Evolutionary conservation across 1,140 invertebrate genomes (phyloP).

Genomic region (Aphelenchoides avenae): DNA sequence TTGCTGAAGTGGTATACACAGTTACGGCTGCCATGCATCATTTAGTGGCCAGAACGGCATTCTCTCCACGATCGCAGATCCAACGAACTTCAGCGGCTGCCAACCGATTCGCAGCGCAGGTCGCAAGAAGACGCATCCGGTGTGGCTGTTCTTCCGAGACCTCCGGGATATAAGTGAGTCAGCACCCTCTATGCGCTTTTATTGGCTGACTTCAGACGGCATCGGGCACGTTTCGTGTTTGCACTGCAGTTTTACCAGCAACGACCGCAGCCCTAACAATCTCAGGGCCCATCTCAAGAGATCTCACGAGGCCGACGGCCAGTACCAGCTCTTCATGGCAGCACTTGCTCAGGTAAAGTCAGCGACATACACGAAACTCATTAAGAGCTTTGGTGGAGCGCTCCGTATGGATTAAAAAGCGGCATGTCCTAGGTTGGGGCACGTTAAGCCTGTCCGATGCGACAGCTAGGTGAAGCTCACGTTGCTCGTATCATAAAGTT

Average conservation of each 20-base stretch:
- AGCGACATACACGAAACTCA: too few relatives aligned
- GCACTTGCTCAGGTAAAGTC: slow-evolving; percentile 44
- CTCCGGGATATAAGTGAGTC: slow-evolving; percentile 45
- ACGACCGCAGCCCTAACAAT: slow-evolving; percentile 49
- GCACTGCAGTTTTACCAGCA: slow-evolving; percentile 42
- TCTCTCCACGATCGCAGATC: too few relatives aligned
- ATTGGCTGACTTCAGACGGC: slow-evolving; percentile 31
- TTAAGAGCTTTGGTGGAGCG: too few relatives aligned
- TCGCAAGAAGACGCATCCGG: slow-evolving; percentile 48
- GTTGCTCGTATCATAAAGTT: too few relatives aligned
- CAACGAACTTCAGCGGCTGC: too few relatives aligned
- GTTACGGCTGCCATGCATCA: too few relatives aligned
- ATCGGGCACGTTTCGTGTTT: slow-evolving; percentile 38
- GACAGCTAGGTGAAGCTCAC: too few relatives aligned
- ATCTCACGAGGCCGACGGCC: slow-evolving; percentile 44
- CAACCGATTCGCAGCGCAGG: slow-evolving; percentile 47
- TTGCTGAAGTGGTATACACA: too few relatives aligned
- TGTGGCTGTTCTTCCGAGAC: slow-evolving; percentile 47
- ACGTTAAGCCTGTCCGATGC: too few relatives aligned
- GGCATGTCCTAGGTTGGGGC: too few relatives aligned
- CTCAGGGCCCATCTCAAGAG: slow-evolving; percentile 48
- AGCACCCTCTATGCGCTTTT: background rate
- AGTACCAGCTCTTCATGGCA: slow-evolving; percentile 45
- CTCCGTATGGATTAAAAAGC: too few relatives aligned
- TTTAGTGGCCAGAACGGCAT: too few relatives aligned